Conservation (phyloP, 2,888 invertebrate genomes). For the Aspidiotus rigidus region DNA sequence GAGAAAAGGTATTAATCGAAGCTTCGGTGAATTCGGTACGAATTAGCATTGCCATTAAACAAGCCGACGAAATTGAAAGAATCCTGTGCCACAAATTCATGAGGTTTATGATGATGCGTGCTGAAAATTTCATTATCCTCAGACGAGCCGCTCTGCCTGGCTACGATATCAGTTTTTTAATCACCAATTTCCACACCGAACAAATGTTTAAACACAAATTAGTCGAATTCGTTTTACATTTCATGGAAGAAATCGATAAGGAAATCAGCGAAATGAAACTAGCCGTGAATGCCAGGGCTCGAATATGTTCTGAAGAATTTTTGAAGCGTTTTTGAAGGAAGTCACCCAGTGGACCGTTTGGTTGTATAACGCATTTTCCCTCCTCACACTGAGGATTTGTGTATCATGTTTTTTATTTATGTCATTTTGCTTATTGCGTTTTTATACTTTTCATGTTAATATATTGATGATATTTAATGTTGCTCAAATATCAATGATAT, state of each 20-base stretch:
- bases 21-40: conserved; percentile 95
- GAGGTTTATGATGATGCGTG: conserved; percentile 98
- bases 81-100: conserved; percentile 59
- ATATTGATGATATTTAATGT: neutral
- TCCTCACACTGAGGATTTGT: no score
- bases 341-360: no score
- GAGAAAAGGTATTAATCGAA: conserved; percentile 94
- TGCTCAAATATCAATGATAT: no score
- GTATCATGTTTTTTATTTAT: no score
- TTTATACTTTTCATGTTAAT: neutral
- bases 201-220: conserved; percentile 99
- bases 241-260: conserved; percentile 99
- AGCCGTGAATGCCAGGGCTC: conserved; percentile 93
- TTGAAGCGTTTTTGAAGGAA: conserved; percentile 57
- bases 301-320: conserved; percentile 98
- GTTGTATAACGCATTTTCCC: no score
- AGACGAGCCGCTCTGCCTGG: conserved; percentile 94
- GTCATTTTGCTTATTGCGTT: neutral
- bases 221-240: conserved; percentile 98
- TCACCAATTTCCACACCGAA: conserved; percentile 98
- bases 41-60: conserved; percentile 93
- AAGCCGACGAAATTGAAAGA: conserved; percentile 63
- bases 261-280: conserved; percentile 99
- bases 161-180: conserved; percentile 97
- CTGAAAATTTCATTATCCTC: conserved; percentile 93